Conservation (phyloP, 2,797 vertebrate species). For the Spheniscus humboldti region DNA sequence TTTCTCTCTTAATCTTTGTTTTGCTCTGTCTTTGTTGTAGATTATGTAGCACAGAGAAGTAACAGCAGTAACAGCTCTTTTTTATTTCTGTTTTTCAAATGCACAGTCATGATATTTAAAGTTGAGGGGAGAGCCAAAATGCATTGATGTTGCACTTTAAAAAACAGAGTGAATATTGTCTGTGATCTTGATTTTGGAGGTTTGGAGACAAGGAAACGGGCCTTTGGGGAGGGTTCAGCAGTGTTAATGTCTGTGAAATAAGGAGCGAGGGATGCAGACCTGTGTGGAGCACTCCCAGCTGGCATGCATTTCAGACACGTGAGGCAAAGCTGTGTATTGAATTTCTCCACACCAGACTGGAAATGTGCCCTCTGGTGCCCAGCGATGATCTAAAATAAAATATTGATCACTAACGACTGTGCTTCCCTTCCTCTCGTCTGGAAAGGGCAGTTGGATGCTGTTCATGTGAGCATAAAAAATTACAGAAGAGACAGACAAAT, state of each 20-base stretch:
- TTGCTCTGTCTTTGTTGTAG: background rate
- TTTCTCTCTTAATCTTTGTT: constrained; percentile 33
- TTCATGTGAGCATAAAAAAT: background rate
- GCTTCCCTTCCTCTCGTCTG: background rate
- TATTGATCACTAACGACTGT: constrained; percentile 7
- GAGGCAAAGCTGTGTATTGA: constrained; percentile 8
- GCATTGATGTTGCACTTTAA: background rate
- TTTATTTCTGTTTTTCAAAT: background rate
- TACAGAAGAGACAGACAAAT: background rate
- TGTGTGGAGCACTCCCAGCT: background rate
- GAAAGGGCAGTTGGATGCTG: background rate
- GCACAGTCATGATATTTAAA: background rate
- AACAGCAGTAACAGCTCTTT: background rate
- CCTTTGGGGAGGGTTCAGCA: background rate
- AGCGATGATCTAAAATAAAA: constrained; percentile 15
- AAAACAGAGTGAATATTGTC: background rate
- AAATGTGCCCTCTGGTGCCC: constrained; percentile 16
- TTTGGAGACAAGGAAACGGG: background rate
- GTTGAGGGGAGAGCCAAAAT: background rate
- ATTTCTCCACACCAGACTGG: constrained; percentile 27
- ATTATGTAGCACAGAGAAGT: background rate
- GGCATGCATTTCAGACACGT: background rate
- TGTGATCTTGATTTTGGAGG: background rate
- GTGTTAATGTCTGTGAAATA: background rate
- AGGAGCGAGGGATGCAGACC: background rate